Evolutionary conservation across 2,888 invertebrate species (phyloP).

Genomic region (Trypoxylon attenuatum): DNA sequence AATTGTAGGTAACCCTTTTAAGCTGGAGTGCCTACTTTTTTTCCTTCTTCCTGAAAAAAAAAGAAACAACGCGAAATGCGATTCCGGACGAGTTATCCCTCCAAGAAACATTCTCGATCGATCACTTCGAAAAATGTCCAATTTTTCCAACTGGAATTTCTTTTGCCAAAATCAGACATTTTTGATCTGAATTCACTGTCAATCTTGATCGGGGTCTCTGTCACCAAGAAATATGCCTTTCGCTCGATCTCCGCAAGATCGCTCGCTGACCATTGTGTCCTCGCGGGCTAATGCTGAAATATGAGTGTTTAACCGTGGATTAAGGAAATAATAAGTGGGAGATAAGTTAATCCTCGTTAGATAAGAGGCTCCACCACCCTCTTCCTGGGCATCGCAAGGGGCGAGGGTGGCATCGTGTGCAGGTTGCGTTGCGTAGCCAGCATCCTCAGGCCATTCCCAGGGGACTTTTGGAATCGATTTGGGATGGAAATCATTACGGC

Average conservation of each 20-base stretch:
- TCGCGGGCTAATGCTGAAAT: conserved; percentile 71
- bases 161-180: background rate
- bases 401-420: conserved; percentile 59
- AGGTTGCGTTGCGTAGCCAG: conserved; percentile 57
- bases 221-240: too few relatives aligned
- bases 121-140: background rate
- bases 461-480: conserved; percentile 73
- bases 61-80: conserved; percentile 17
- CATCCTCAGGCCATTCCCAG: conserved; percentile 66
- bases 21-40: conserved; percentile 32
- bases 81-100: conserved; percentile 23
- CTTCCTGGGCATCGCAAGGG: conserved; percentile 45
- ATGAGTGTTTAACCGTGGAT: conserved; percentile 74
- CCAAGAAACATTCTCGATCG: background rate
- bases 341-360: conserved; percentile 73
- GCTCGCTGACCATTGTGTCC: conserved; percentile 6
- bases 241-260: conserved; percentile 20
- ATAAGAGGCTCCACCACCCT: conserved; percentile 59
- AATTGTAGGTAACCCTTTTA: conserved; percentile 66
- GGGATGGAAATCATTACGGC: conserved; percentile 74
- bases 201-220: background rate
- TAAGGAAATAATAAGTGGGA: conserved; percentile 73
- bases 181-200: background rate
- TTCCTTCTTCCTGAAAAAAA: conserved; percentile 8
- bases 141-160: background rate